Base-by-base conservation (phyloP, 1,140 invertebrate species). In the Cherax destructor region DNA sequence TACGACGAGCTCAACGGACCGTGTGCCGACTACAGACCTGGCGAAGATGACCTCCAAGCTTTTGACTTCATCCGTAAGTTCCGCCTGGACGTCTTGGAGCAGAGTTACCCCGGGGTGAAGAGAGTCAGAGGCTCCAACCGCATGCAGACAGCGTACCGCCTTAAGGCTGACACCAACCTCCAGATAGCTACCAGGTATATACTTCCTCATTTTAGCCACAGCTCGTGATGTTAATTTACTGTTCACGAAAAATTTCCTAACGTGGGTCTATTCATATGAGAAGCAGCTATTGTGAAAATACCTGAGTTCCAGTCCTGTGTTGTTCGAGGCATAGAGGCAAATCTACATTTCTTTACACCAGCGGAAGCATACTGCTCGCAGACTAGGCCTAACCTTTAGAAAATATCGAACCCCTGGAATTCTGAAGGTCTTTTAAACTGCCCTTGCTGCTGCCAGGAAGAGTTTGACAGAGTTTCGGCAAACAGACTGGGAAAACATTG, bases 61-160 rank as follows among this genome's bases (percentile, higher is more conserved):
- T 97, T 97, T 93, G 97, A 98, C 94, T 96, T 98, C 59, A 97
- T 98, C 86, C 95, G 96, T 59, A 96, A 96, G 91, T 97, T 97
- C 94, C 95, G 95, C 74, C 94, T 98, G 92, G 97, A 98, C 94
- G 93, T 96, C 16, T 93, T 96, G 5, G 95, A 96, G 79, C 95
- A 95, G 0, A 95, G 95, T 92, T 95, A 95, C 92, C 95, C 96
- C 0, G 96, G 96, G 0, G 95, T 98, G 0, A 95, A 95, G 2
- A 95, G 96, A 92, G 97, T 97, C 0, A 94, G 95, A 84, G 97
- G 97, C 3, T 97, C 97, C 0, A 96, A 96, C 94, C 94, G 95
- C 13, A 94, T 97, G 93, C 97, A 98, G 94, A 97, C 96, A 4
- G 97, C 97, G 0, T 98, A 97, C 94, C 95, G 97, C 91, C 95